These are phyloP conservation scores for Arctocebus calabarensis DNA, from an alignment of 2,797 vertebrate genomes.

Conservation along the genomic window DNA sequence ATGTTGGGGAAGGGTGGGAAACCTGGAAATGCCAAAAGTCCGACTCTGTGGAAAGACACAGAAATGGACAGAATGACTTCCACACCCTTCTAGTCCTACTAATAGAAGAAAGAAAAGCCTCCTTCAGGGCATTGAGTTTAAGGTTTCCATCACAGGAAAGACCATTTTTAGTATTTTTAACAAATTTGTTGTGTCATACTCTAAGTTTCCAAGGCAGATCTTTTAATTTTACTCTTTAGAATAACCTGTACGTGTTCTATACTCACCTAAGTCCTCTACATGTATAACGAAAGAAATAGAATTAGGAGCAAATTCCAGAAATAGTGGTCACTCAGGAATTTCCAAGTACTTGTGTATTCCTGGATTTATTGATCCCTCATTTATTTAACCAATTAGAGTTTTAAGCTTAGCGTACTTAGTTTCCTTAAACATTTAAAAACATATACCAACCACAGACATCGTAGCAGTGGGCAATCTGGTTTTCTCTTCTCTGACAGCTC, in stretches of 20 bases:
- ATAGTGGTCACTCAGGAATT: not conserved
- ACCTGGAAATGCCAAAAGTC: not conserved
- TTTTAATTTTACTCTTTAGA: constrained; percentile 29
- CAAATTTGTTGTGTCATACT: not conserved
- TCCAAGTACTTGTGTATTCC: not conserved
- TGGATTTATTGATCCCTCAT: not conserved
- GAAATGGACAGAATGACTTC: not conserved
- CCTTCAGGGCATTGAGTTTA: not conserved
- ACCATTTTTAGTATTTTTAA: not conserved
- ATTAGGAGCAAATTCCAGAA: not conserved
- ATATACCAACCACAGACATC: not conserved
- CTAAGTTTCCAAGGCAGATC: not conserved
- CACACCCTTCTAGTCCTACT: not conserved
- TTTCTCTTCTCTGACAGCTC: not conserved
- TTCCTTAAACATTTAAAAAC: not conserved
- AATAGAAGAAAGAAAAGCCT: not conserved
- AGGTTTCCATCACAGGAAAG: not conserved
- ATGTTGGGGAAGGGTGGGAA: not conserved
- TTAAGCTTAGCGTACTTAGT: not conserved
- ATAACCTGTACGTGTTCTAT: not conserved
- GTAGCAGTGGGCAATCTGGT: rapidly evolving
- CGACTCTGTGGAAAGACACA: not conserved
- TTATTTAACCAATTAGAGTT: not conserved
- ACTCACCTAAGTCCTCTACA: not conserved
- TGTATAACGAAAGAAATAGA: not conserved